Conservation (phyloP, 2,113 vertebrate species). For the Platysternon megacephalum region DNA sequence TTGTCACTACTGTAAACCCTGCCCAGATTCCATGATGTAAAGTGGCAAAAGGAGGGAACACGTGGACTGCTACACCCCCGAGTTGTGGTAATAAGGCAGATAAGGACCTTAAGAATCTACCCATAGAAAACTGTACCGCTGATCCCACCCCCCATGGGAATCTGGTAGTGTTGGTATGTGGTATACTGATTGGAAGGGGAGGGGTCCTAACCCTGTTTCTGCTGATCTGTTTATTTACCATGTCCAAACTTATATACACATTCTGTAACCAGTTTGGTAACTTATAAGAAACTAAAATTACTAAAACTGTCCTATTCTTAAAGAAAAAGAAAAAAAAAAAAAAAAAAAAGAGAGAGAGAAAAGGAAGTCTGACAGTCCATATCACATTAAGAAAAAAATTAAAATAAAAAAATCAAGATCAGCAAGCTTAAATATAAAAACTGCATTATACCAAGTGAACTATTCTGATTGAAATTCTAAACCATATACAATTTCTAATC, state of each 20-base stretch:
- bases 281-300: not conserved
- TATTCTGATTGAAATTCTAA: no score
- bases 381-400: not conserved
- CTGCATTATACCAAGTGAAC: conserved; percentile 41
- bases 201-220: not conserved
- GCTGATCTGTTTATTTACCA: not conserved
- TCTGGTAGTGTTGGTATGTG: no score
- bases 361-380: not conserved
- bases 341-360: not conserved
- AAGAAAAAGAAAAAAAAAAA: not conserved
- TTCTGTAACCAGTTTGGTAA: not conserved
- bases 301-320: not conserved
- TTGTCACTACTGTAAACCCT: no score
- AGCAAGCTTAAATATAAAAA: conserved; percentile 12
- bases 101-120: no score
- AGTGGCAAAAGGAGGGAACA: no score
- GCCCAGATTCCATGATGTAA: no score
- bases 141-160: no score
- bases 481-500: no score
- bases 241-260: not conserved
- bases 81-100: no score
- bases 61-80: no score
- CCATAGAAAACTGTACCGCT: no score
- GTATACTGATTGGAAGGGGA: no score
- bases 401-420: conserved; percentile 32